Conservation (phyloP, 2,797 vertebrate genomes). For the Danio tinwini region DNA sequence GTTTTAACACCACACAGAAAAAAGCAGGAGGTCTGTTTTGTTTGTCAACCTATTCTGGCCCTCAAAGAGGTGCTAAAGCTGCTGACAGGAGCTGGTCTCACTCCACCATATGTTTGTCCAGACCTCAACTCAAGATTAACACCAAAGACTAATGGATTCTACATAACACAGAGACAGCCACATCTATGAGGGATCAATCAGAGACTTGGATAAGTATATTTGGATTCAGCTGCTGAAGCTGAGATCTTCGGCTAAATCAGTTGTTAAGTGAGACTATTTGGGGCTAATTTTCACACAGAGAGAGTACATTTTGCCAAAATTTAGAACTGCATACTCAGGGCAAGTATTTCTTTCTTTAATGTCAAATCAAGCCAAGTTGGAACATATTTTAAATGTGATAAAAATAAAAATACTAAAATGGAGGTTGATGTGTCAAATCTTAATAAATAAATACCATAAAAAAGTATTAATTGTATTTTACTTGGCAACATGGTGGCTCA, state of each 20-base stretch:
- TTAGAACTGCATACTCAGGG: neutral
- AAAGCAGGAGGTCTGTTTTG: constrained; percentile 57
- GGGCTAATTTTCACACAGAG: neutral
- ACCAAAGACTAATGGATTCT: constrained; percentile 44
- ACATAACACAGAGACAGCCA: constrained; percentile 2
- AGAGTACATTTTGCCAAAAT: neutral
- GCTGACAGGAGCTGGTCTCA: constrained; percentile 67
- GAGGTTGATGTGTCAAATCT: too few relatives aligned
- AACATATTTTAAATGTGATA: too few relatives aligned
- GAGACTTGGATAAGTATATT: constrained; percentile 43
- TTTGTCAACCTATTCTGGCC: constrained; percentile 40
- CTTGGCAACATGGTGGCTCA: too few relatives aligned
- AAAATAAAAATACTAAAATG: too few relatives aligned
- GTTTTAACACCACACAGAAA: constrained; percentile 32
- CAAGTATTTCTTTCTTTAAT: neutral
- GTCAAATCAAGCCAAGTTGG: too few relatives aligned
- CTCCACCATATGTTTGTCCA: constrained; percentile 66
- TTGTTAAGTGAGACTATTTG: neutral
- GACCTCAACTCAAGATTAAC: constrained; percentile 47
- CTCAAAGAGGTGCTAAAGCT: constrained; percentile 59
- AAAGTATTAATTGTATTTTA: too few relatives aligned
- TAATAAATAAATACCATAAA: neutral
- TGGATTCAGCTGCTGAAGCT: constrained; percentile 21
- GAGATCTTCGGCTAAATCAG: neutral
- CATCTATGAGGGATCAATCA: constrained; percentile 38